Base-by-base conservation (phyloP, 1,140 invertebrate genomes). In the Elysia chlorotica region DNA sequence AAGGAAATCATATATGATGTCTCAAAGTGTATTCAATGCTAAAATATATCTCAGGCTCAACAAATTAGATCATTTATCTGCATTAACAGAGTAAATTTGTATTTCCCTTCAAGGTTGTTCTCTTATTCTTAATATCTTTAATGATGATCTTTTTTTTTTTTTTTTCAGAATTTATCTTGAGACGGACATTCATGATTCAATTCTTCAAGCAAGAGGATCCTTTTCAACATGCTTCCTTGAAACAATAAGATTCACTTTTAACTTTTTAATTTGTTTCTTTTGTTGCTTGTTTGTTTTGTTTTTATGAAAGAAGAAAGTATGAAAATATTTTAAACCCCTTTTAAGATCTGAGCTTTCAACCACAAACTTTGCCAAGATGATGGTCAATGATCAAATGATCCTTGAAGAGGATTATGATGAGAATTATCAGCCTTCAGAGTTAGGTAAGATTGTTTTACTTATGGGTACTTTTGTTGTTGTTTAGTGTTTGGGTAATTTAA, bases 321-420 rank as follows among this genome's bases (percentile, higher is more conserved):
- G 6, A 25, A 17, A 17, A 25, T 10, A 59, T 17, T 28, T 28
- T 28, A n/a, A n/a, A n/a, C n/a, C 6, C 56, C 10, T 28, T 59
- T 25, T 17, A 25, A 28, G 17, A 28, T 59, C 6, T 17, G 25
- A 17, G 25, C 25, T 28, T 17, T 59, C 25, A 56, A 68, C 25
- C 1, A 68, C 19, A 38, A 56, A 31, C n/a, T 5, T 17, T 31
- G 2, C 41, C 74, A 82, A 78, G 71, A 83, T 83, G 81, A 86
- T 84, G 79, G 83, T 87, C 25, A 87, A 86, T 76, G 82, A 84
- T 56, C 87, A 87, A 66, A 69, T 86, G 28, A 86, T 88, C 76
- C 81, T 88, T 6, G 86, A 88, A 76, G 87, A 88, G 77, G 83
- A 86, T 70, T 86, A 85, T 78, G 86, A 87, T 82, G 85, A 87